phyloP scores from a whole-genome alignment of 2,888 invertebrate genomes.

The Saturnia pavonia region DNA sequence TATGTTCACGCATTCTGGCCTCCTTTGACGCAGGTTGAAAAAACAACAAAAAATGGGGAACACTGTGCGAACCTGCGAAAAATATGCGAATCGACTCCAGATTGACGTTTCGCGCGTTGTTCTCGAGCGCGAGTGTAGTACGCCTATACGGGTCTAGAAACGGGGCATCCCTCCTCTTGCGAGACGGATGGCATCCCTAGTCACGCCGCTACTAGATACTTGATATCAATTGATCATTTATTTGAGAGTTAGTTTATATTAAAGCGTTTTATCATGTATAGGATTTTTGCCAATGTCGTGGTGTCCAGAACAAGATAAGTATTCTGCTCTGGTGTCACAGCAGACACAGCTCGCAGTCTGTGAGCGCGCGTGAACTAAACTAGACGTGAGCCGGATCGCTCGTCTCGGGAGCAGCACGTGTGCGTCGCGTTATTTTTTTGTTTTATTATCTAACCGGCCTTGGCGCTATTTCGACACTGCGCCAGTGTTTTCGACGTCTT shows the following conservation, averaged over 20 bases:
- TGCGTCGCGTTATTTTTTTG: slow-evolving; percentile 29
- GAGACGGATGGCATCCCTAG: too few species aligned
- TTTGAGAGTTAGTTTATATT: not conserved
- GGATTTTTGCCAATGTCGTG: not conserved
- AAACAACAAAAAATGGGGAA: too few species aligned
- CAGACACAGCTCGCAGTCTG: slow-evolving; percentile 23
- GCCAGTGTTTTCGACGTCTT: slow-evolving; percentile 39
- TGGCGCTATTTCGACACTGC: slow-evolving; percentile 61
- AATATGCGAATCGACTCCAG: too few species aligned
- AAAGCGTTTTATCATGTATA: too few species aligned
- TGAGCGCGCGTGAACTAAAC: slow-evolving; percentile 26
- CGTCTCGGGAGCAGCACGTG: slow-evolving; percentile 31
- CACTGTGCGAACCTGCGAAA: too few species aligned
- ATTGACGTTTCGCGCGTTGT: too few species aligned
- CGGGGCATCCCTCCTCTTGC: too few species aligned
- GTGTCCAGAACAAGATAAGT: not conserved
- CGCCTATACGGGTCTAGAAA: too few species aligned
- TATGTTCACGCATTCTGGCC: too few species aligned
- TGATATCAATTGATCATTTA: not conserved
- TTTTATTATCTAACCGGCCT: slow-evolving; percentile 51
- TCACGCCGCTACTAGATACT: not conserved
- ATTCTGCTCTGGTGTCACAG: too few species aligned
- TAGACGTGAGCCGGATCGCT: slow-evolving; percentile 24
- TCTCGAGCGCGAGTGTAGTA: too few species aligned
- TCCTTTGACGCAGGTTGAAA: too few species aligned